phyloP scores from a whole-genome alignment of 2,888 invertebrate species.

The Ommatoiulus sabulosus region DNA sequence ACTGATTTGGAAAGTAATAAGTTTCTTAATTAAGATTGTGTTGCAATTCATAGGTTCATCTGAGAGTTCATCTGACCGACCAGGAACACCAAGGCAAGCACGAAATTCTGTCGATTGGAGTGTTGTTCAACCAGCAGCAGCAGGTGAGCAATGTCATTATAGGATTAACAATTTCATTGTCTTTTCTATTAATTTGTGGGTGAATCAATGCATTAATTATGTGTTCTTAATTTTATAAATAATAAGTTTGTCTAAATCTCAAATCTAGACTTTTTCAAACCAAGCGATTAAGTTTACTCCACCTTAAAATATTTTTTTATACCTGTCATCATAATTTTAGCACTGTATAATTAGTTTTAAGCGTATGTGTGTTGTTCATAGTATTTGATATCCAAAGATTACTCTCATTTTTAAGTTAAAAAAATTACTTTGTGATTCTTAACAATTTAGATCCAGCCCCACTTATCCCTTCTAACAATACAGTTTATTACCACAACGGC shows the following conservation, averaged over 20 bases:
- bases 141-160: conserved; percentile 56
- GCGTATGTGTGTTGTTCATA: no score
- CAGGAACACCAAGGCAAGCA: not conserved
- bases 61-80: conserved; percentile 26
- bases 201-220: no score
- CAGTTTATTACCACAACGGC: conserved; percentile 70
- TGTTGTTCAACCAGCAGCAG: conserved; percentile 42
- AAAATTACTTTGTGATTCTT: not conserved
- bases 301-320: not conserved
- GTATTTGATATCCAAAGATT: no score
- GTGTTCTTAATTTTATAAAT: no score
- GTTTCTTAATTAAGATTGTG: not conserved
- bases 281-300: not conserved
- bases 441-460: conserved; percentile 59
- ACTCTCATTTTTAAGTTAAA: no score
- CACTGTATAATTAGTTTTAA: no score
- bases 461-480: conserved; percentile 67
- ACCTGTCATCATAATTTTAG: no score
- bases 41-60: conserved; percentile 31
- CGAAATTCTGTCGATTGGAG: conserved; percentile 54
- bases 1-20: no score
- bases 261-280: not conserved
- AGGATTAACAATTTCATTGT: conserved; percentile 46
- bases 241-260: not conserved
- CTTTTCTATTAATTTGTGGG: no score